Evolutionary conservation across 2,888 invertebrate genomes (phyloP), one percentile per base, ranked within the genome.

Genomic region (Polydrusus cervinus): DNA sequence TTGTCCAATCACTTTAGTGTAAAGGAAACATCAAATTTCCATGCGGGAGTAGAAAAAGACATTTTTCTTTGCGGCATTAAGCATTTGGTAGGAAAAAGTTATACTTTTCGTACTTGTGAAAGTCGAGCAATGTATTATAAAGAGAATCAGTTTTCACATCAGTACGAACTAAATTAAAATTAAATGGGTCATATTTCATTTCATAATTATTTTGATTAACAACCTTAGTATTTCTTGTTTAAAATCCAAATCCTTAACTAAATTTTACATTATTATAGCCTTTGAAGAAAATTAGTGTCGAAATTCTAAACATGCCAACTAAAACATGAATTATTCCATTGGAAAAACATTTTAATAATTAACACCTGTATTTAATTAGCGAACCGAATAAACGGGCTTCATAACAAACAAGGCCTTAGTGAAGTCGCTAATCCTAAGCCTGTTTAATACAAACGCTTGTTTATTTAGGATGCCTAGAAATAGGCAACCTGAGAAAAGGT

Each of bases 301-400:
- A 51, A 51, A 7, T 51, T 51, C 18, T 51, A 51, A 51, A 51
- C 11, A 51, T 51, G 51, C 51, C 51, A 20, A 51, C 18, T 51
- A 51, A 51, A 51, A 20, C 51, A 51, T 20, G 20, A 20, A 51
- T 20, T 51, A 51, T 20, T 51, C n/a, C 20, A 51, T 20, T 16
- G 47, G 16, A 16, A 20, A 51, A 20, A 51, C 20, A 67, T 67
- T 55, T 43, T 55, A 55, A 53, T 67, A 67, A 67, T 67, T 67
- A 40, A 53, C 53, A 51, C 20, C 67, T 20, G 34, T 51, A 40
- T 67, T 67, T 67, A 67, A 67, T 67, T 67, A 53, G 51, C 20
- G 20, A n/a, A 20, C 67, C 53, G 20, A 53, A 25, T 20, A 55
- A 13, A 67, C 47, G 53, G 67, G 67, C 18, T 67, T 55, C 18